Evolutionary conservation across 1,140 invertebrate genomes (phyloP), one percentile per base, ranked within the genome.

Genomic region (Marisa cornuarietis): DNA sequence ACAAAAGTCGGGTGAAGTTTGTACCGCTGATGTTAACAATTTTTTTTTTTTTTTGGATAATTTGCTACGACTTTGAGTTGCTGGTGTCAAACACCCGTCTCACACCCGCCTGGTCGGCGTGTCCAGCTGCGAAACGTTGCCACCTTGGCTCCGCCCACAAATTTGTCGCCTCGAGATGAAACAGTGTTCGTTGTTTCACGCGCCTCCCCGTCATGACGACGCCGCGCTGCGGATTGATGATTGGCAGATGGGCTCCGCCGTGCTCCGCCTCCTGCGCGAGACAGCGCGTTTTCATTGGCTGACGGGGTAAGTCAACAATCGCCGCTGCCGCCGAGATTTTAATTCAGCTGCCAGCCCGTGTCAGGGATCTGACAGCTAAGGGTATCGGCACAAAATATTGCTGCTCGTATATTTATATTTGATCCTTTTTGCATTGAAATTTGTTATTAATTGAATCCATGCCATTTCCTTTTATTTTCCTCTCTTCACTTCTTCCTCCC

Each of bases 341-440:
- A 49, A 31, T 65, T 26, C 62, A 62, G 61, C 74, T 76, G 74
- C 74, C 62, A 65, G 58, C 61, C n/a, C 74, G 74, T 76, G 74
- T 76, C 74, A 76, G 61, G 22, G 22, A 2, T 58, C 54, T 58
- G 54, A 58, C 54, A 58, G 54, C 54, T 58, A 58, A 58, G 54
- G 54, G 54, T 58, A 58, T 14, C 54, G 54, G 54, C 16, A 58
- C 54, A 58, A 58, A 58, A 58, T 58, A 58, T 58, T 58, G 54
- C 54, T 58, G 11, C 54, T 58, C 11, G 54, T 58, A 58, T 58
- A 58, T 58, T 58, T 58, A 58, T 58, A 58, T 58, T 58, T 18
- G 54, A 6, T 14, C 54, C 54, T 18, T 58, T 42, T 58, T 58
- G 54, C 54, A 58, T 58, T 58, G 11, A 58, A 8, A 58, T 58